These are phyloP conservation scores for Anolis apletophallus DNA, from an alignment of 2,797 vertebrate genomes.

Conservation along the genomic window DNA sequence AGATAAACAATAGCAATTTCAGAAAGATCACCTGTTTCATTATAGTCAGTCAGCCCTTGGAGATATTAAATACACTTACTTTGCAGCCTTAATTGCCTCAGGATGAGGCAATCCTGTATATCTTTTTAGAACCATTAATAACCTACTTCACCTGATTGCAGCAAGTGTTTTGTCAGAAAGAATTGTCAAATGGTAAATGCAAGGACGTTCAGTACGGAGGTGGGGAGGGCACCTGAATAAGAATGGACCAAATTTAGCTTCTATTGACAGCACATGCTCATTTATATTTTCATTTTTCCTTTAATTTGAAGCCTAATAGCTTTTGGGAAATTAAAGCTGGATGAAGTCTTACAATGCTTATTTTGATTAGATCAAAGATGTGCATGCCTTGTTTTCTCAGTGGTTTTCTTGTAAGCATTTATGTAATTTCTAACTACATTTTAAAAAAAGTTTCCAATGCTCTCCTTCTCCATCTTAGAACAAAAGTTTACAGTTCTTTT, in stretches of 20 bases:
- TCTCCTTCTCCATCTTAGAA: not conserved
- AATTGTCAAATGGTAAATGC: slow-evolving; percentile 82
- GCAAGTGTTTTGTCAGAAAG: slow-evolving; percentile 76
- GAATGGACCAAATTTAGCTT: slow-evolving; percentile 82
- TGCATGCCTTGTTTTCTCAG: slow-evolving; percentile 57
- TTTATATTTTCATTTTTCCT: slow-evolving; percentile 78
- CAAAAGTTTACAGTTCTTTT: not conserved
- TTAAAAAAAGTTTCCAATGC: slow-evolving; percentile 19
- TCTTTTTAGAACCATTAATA: slow-evolving; percentile 85
- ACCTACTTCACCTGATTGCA: slow-evolving; percentile 86
- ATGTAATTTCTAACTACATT: slow-evolving; percentile 38
- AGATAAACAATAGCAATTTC: slow-evolving; percentile 69
- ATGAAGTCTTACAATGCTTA: slow-evolving; percentile 72
- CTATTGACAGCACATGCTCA: slow-evolving; percentile 73
- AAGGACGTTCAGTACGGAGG: slow-evolving; percentile 78
- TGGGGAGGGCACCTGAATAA: slow-evolving; percentile 74
- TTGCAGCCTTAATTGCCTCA: slow-evolving; percentile 81
- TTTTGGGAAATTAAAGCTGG: slow-evolving; percentile 77
- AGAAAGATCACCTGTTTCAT: slow-evolving; percentile 79
- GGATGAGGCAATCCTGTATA: slow-evolving; percentile 82
- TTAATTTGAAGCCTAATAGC: slow-evolving; percentile 78
- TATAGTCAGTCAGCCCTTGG: slow-evolving; percentile 71
- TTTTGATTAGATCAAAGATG: slow-evolving; percentile 76
- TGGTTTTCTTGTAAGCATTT: slow-evolving; percentile 61
- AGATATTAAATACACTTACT: slow-evolving; percentile 80